Conservation (phyloP, 2,113 vertebrate genomes). For the Piprites chloris region DNA sequence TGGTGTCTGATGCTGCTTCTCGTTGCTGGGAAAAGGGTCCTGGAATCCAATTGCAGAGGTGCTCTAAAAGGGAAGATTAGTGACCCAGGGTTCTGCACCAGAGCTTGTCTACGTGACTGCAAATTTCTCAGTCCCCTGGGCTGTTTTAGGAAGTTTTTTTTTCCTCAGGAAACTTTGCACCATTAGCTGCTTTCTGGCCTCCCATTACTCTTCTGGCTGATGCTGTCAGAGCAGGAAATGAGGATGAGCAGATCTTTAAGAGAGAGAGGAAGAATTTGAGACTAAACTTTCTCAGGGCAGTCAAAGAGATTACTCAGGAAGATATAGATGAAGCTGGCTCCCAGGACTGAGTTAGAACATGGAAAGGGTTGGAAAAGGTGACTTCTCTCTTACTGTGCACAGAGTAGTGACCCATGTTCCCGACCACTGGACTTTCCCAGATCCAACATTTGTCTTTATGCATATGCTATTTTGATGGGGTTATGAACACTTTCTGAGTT, state of each 20-base stretch:
- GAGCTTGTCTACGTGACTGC: background rate
- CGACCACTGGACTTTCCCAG: background rate
- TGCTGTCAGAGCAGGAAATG: background rate
- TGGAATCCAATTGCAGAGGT: constrained; percentile 16
- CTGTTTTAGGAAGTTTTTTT: constrained; percentile 6
- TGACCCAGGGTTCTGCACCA: background rate
- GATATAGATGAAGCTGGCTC: background rate
- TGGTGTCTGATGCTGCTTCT: background rate
- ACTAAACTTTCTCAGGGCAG: background rate
- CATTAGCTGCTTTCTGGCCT: constrained; percentile 38
- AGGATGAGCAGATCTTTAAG: background rate
- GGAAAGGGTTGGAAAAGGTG: background rate
- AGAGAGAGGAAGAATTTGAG: background rate
- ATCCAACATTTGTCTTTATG: background rate
- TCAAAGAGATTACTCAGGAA: background rate
- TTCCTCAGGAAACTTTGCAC: constrained; percentile 10
- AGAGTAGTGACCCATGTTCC: too few relatives aligned
- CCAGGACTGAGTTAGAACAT: background rate
- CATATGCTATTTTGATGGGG: background rate
- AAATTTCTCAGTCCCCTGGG: background rate
- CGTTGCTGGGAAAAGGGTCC: background rate
- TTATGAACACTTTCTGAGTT: background rate
- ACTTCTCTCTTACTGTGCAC: background rate
- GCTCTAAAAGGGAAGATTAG: background rate
- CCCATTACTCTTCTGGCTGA: constrained; percentile 26